These are phyloP conservation scores for Aplodontia rufa DNA, from an alignment of 2,113 vertebrate species.

Conservation along the genomic window DNA sequence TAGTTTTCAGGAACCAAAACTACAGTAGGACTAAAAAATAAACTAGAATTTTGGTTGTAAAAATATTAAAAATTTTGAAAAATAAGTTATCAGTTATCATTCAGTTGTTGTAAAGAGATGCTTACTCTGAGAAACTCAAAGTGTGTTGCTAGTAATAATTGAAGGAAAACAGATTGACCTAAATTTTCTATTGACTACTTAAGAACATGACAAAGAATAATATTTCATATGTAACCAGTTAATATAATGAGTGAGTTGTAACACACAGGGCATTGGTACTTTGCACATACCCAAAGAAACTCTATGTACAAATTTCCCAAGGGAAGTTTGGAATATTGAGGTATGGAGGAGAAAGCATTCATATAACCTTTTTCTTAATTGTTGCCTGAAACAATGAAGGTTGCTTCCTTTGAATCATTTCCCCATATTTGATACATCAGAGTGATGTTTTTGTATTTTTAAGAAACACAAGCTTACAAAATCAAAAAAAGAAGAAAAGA, in stretches of 20 bases:
- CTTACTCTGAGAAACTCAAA: constrained; percentile 40
- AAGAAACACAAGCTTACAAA: background rate
- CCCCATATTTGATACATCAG: background rate
- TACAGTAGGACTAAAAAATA: background rate
- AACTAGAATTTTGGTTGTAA: background rate
- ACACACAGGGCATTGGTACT: background rate
- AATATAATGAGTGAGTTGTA: background rate
- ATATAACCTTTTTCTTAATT: background rate
- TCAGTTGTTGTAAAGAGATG: background rate
- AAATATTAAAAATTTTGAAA: constrained; percentile 8
- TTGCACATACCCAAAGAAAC: background rate
- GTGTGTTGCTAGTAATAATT: background rate
- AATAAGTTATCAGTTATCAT: background rate
- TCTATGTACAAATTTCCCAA: background rate
- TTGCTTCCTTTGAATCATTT: background rate
- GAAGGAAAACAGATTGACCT: background rate
- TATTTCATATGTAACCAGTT: background rate
- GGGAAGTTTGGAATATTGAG: background rate
- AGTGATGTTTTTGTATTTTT: background rate
- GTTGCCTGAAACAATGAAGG: background rate
- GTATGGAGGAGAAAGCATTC: background rate
- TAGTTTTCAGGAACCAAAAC: background rate
- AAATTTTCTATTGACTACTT: background rate
- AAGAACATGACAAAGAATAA: background rate
- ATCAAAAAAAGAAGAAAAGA: background rate